These are phyloP conservation scores for Hyperopisus bebe DNA, from an alignment of 2,113 vertebrate genomes.

Conservation along the genomic window DNA sequence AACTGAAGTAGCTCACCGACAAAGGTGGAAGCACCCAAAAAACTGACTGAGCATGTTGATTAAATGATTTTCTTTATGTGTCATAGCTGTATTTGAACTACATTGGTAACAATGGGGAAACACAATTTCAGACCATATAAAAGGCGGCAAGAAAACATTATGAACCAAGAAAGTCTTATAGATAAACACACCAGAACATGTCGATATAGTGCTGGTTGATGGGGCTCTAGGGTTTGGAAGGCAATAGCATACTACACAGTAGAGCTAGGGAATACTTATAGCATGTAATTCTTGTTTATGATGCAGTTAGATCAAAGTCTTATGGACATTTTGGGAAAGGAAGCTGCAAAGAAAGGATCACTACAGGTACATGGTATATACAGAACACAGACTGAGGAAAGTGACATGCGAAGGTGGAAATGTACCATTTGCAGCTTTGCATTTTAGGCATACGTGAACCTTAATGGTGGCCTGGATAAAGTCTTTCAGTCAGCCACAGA, in stretches of 20 bases:
- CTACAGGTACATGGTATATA: neutral
- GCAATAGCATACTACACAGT: neutral
- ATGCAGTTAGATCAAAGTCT: neutral
- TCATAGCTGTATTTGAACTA: neutral
- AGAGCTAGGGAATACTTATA: neutral
- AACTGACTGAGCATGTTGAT: neutral
- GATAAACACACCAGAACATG: neutral
- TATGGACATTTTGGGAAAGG: neutral
- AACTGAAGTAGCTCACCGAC: neutral
- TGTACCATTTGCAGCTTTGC: neutral
- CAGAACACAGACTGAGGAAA: neutral
- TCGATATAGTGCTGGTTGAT: neutral
- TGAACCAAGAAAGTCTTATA: neutral
- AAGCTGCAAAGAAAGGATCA: neutral
- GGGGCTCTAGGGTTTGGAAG: neutral
- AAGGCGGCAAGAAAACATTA: neutral
- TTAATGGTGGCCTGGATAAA: neutral
- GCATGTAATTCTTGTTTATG: neutral
- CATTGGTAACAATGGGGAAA: neutral
- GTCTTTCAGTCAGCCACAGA: neutral
- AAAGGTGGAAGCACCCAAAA: neutral
- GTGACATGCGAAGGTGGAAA: neutral
- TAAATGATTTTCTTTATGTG: neutral
- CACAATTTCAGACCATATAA: neutral
- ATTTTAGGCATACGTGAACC: neutral